A percentile compares a stretch with the other conserved stretches of the same genome.
phyloP scores from a whole-genome alignment of 2,888 invertebrate genomes.

The Cactoblastis cactorum region DNA sequence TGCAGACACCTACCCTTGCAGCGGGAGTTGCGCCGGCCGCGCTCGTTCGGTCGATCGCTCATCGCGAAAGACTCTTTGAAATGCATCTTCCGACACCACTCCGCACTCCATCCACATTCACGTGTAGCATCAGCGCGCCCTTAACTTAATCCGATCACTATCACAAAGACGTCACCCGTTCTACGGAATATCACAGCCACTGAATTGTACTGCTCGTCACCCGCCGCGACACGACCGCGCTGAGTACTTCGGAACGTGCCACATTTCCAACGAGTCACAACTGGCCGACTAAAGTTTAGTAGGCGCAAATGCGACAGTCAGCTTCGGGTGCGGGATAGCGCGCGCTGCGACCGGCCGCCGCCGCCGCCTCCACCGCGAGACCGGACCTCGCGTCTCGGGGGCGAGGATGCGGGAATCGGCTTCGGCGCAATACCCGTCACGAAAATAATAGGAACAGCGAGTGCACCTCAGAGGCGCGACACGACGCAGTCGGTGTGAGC shows the following conservation, averaged over 20 bases:
- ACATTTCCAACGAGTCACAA: slow-evolving; percentile 62
- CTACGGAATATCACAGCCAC: slow-evolving; percentile 36
- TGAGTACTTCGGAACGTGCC: slow-evolving; percentile 47
- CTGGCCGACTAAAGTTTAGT: slow-evolving; percentile 54
- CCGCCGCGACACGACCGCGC: slow-evolving; percentile 47
- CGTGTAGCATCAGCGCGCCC: slow-evolving; percentile 71
- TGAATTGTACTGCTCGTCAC: slow-evolving; percentile 41
- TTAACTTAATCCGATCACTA: slow-evolving; percentile 67
- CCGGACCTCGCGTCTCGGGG: slow-evolving; percentile 77
- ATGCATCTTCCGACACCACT: slow-evolving; percentile 75
- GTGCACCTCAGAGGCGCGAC: slow-evolving; percentile 79
- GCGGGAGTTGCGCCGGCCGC: slow-evolving; percentile 76
- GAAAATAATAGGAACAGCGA: slow-evolving; percentile 79
- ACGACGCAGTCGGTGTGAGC: slow-evolving; percentile 77
- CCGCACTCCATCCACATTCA: slow-evolving; percentile 73
- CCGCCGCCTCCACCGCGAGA: slow-evolving; percentile 75
- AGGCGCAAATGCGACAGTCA: slow-evolving; percentile 72
- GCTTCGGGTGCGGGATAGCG: slow-evolving; percentile 74
- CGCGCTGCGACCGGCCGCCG: slow-evolving; percentile 74
- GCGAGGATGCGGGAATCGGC: slow-evolving; percentile 79
- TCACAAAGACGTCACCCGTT: slow-evolving; percentile 59
- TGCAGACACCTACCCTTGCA: slow-evolving; percentile 73
- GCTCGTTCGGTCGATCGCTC: slow-evolving; percentile 78
- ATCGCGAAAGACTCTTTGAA: slow-evolving; percentile 78
- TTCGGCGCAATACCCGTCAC: slow-evolving; percentile 80